Base-by-base conservation (phyloP, 2,113 vertebrate genomes). In the Rhabdornis inornatus region DNA sequence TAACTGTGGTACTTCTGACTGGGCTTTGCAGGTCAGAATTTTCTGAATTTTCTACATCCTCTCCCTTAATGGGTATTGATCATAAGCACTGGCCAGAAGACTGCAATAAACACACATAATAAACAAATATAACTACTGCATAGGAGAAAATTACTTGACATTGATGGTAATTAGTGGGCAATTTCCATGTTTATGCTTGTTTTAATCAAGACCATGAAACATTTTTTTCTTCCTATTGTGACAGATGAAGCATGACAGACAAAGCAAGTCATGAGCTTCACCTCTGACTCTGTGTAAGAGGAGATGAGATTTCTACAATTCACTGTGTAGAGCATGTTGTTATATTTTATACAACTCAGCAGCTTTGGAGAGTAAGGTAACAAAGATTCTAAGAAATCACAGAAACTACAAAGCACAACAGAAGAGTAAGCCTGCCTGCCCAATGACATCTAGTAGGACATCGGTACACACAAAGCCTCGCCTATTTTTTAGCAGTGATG, bases 1-100 rank as follows among this genome's bases (percentile, higher is more conserved):
- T 50, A 70, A 59, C 72, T 45, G 7, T 7, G 9, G 11, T 10
- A 30, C 25, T 92, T 83, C 37, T 68, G 49, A 40, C 22, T 4
- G 14, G n/a, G 13, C n/a, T 82, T 95, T 87, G 37, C 74, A 69
- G 52, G n/a, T 76, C 65, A 49, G 37, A 64, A n/a, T n/a, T n/a
- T 14, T 24, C 39, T 76, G 52, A 69, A 53, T 79, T 89, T 87
- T 92, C 80, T 89, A 49, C 72, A 55, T 74, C 75, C 40, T 84
- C 47, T 90, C 86, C 55, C 69, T 93, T 95, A 91, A 90, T 60
- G 79, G 42, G 14, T 93, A 97, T 92, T 92, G 96, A 95, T 91
- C 93, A 63, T 18, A 25, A 94, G 25, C 85, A 68, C 40, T 82
- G 52, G 39, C 44, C 85, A 87, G 68, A 68, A 85, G 63, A 83